Base-by-base conservation (phyloP, 2,113 vertebrate genomes). In the Pseudorectes ferrugineus region DNA sequence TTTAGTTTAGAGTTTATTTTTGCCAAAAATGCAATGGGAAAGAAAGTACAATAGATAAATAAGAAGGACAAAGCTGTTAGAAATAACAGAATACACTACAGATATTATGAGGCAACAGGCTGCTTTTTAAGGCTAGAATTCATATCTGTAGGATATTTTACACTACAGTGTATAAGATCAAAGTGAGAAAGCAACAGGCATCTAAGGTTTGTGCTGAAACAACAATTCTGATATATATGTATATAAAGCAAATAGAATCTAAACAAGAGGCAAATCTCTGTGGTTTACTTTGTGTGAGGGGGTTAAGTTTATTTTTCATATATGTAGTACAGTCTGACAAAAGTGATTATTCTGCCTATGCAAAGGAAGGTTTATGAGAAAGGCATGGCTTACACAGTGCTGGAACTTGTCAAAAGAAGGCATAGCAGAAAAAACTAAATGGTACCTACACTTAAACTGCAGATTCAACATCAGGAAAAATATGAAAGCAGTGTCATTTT, bases 401-500 rank as follows among this genome's bases (percentile, higher is more conserved):
- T 92, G 66, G 35, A 95, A 81, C n/a, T 79, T 40, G 48, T 91
- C 59, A 92, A 96, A 95, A 72, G 61, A 52, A 52, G 52, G 59
- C 28, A 71, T 1, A 86, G 49, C 3, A 86, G 65, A 71, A 93
- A 81, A 93, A 91, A 75, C 40, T 38, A 95, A 92, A 83, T 24
- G 62, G 38, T 59, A 81, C 9, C 79, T 76, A 54, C 26, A 49
- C 83, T 94, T 90, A 73, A 82, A 88, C 75, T 73, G 88, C 63
- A 88, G 75, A 92, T 88, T 92, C 94, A 95, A 93, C 45, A 86
- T 42, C 59, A 83, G 83, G 67, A 76, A 92, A 74, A 42, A n/a
- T 68, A 89, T 83, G 88, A 94, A 95, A 95, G 92, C 79, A 54
- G 51, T 9, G 33, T 66, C 75, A 83, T 92, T 93, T 94, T 95